A percentile compares a stretch with the other conserved stretches of the same genome.
phyloP scores from a whole-genome alignment of 2,113 vertebrate species.

The Formicarius rufipectus region DNA sequence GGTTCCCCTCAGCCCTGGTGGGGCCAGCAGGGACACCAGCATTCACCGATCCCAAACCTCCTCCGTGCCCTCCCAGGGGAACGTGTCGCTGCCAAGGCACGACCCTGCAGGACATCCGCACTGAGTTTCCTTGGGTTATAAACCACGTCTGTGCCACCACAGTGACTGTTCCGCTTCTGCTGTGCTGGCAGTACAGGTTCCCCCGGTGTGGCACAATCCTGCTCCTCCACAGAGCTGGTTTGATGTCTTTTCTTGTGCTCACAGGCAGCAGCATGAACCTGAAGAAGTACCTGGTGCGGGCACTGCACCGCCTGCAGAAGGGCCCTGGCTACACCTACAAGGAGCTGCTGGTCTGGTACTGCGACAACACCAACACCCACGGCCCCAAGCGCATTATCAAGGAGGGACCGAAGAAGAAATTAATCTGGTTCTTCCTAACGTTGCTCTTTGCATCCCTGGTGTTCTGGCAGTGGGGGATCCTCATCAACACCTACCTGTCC shows the following conservation, averaged over 20 bases:
- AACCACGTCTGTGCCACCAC: accelerated
- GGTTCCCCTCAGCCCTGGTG: accelerated
- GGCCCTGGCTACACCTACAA: conserved; percentile 81
- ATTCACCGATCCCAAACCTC: neutral
- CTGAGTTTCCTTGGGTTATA: neutral
- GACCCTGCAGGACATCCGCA: neutral
- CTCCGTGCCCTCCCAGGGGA: neutral
- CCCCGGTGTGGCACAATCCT: accelerated
- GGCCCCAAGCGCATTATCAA: conserved; percentile 83
- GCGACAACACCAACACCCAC: conserved; percentile 83
- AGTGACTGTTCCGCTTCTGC: neutral
- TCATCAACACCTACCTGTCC: conserved; percentile 80
- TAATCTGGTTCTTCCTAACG: conserved; percentile 78
- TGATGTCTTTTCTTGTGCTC: no score
- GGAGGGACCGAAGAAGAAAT: conserved; percentile 83
- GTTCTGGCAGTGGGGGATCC: conserved; percentile 81
- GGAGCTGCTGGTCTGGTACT: conserved; percentile 85
- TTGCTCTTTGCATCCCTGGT: conserved; percentile 78
- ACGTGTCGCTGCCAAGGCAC: accelerated
- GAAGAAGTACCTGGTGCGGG: conserved; percentile 71
- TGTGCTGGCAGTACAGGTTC: accelerated
- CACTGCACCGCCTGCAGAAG: conserved; percentile 81
- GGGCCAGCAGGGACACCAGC: neutral
- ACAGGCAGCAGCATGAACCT: conserved; percentile 64
- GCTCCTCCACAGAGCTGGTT: neutral